Base-by-base conservation (phyloP, 2,888 invertebrate genomes). In the Nemoura dubitans region DNA sequence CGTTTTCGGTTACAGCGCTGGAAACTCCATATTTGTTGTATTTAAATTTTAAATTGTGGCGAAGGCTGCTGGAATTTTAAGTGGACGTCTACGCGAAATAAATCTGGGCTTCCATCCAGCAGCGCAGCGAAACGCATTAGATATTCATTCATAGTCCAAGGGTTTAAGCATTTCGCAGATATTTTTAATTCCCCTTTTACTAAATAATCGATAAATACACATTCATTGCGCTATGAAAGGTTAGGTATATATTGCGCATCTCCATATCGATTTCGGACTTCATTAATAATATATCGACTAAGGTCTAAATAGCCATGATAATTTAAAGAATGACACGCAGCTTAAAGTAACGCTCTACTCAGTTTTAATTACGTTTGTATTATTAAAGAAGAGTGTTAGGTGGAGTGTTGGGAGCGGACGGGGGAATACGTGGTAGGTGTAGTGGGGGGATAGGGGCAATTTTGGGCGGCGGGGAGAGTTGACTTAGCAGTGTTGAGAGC, bases 331-430 rank as follows among this genome's bases (percentile, higher is more conserved):
- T n/a, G 29, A 81, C 84, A 84, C 84, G 84, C 84, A 84, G 28
- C 76, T 76, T 76, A 26, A 84, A 27, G 76, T 28, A 28, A 84
- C 84, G 76, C 81, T 30, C 81, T 81, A 21, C 30, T 81, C 84
- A 84, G 25, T 84, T 84, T 84, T 84, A 59, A 84, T 84, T 84
- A 84, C 84, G 59, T 84, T 84, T 84, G 26, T 84, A 84, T 76
- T 84, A 84, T 84, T 84, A 59, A 84, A 84, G 84, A 76, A 84
- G 59, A 59, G 84, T 84, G 84, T 84, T 59, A 84, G 81, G 14
- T 28, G 30, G 78, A n/a, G 76, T 27, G 59, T 29, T 84, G 84
- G 29, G 84, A 28, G 84, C 36, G 36, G 10, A 10, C 5, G 3
- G 36, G 36, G 36, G 3, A 36, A 10, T 3, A 10, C 36, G 43